phyloP scores from a whole-genome alignment of 2,888 invertebrate species.

The Myopa tessellatipennis region DNA sequence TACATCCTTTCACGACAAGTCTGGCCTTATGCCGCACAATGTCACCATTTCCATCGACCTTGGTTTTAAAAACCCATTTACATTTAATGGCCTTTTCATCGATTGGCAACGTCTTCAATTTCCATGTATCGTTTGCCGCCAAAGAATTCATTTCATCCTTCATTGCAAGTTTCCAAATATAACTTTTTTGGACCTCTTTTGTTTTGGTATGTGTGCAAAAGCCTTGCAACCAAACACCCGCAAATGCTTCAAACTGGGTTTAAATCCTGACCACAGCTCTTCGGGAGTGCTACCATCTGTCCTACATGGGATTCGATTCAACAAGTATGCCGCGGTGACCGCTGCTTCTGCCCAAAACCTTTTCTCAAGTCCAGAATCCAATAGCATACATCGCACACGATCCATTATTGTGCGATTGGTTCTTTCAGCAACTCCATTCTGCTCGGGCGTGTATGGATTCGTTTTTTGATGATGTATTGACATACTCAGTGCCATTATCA shows the following conservation, averaged over 20 bases:
- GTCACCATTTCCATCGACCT: constrained; percentile 20
- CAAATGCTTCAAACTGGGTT: background rate
- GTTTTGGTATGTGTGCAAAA: background rate
- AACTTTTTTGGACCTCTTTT: background rate
- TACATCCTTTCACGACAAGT: constrained; percentile 36
- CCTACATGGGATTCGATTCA: constrained; percentile 36
- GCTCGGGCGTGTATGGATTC: background rate
- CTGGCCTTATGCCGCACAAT: constrained; percentile 25
- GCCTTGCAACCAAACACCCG: background rate
- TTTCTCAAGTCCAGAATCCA: background rate
- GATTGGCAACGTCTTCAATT: constrained; percentile 19
- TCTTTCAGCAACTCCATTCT: background rate
- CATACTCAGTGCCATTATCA: background rate
- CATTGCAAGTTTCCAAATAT: constrained; percentile 31
- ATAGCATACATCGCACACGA: background rate
- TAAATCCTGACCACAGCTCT: background rate
- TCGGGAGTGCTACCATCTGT: background rate
- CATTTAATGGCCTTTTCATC: constrained; percentile 26
- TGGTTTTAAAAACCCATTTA: constrained; percentile 37
- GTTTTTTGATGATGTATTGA: background rate
- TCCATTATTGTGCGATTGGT: background rate
- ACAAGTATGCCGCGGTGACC: constrained; percentile 34
- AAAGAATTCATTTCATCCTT: constrained; percentile 27
- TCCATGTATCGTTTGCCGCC: constrained; percentile 20
- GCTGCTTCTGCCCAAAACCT: constrained; percentile 39